Evolutionary conservation across 2,113 vertebrate genomes (phyloP).

Genomic region (Percopsis transmontana): DNA sequence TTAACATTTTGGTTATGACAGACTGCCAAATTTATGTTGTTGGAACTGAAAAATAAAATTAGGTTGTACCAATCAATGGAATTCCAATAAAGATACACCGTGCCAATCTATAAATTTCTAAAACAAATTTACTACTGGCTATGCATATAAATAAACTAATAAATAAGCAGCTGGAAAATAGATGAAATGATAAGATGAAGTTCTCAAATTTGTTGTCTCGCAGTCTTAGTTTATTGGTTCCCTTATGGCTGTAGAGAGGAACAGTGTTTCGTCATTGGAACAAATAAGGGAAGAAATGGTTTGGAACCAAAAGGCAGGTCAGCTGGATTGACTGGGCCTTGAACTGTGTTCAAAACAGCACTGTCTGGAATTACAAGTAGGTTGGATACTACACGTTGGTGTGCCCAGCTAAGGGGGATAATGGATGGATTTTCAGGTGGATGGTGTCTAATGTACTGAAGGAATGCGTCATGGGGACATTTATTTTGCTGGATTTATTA

Average conservation of each 20-base stretch:
- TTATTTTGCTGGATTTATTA: constrained; percentile 73
- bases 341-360: constrained; percentile 86
- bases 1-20: too few species aligned
- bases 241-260: constrained; percentile 60
- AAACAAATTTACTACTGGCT: constrained; percentile 69
- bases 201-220: constrained; percentile 23
- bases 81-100: constrained; percentile 35
- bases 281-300: constrained; percentile 72
- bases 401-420: constrained; percentile 69
- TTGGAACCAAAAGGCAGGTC: constrained; percentile 71
- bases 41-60: constrained; percentile 60
- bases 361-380: constrained; percentile 90
- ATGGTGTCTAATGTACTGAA: constrained; percentile 60
- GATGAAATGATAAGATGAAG: constrained; percentile 2
- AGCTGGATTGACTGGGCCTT: constrained; percentile 62
- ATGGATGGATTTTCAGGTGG: constrained; percentile 50
- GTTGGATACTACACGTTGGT: constrained; percentile 80
- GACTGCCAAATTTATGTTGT: constrained; percentile 44
- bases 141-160: constrained; percentile 28
- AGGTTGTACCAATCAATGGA: constrained; percentile 41
- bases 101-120: constrained; percentile 36
- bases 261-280: constrained; percentile 72
- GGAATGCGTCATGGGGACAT: constrained; percentile 77
- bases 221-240: constrained; percentile 43
- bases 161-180: constrained; percentile 43